Evolutionary conservation across 2,888 invertebrate species (phyloP).

Genomic region (Ophion ventricosus): DNA sequence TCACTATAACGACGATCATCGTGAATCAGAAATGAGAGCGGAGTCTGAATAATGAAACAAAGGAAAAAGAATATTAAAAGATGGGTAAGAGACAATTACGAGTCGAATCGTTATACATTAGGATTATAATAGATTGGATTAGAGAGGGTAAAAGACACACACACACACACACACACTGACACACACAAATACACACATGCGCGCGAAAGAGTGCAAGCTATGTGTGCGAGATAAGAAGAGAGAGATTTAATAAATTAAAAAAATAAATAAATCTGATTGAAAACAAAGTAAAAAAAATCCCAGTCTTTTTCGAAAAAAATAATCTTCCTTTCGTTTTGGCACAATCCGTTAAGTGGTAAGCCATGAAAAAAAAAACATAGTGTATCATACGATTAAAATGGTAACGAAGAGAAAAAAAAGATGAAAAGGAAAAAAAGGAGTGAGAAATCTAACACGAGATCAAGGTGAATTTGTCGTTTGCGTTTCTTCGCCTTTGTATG

Average conservation of each 20-base stretch:
- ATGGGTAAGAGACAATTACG: constrained; percentile 62
- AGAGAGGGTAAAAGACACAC: constrained; percentile 64
- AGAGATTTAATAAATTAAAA: constrained; percentile 47
- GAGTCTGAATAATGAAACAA: constrained; percentile 32
- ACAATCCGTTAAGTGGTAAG: constrained; percentile 66
- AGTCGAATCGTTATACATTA: constrained; percentile 61
- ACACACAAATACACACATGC: constrained; percentile 42
- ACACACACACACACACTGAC: constrained; percentile 45
- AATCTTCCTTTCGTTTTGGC: constrained; percentile 71
- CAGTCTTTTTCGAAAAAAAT: constrained; percentile 58
- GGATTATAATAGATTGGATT: constrained; percentile 64
- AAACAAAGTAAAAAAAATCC: constrained; percentile 38
- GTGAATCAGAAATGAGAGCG: constrained; percentile 33
- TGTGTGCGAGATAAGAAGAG: constrained; percentile 52
- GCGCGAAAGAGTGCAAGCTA: constrained; percentile 48
- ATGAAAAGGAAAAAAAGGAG: constrained; percentile 25
- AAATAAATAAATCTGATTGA: constrained; percentile 47
- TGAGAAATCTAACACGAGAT: constrained; percentile 29
- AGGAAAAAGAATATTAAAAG: constrained; percentile 26
- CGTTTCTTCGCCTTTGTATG: constrained; percentile 66
- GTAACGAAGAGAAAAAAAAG: constrained; percentile 44
- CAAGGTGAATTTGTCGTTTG: constrained; percentile 62
- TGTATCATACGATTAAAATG: constrained; percentile 69
- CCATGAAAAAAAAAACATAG: constrained; percentile 59
- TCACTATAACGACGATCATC: constrained; percentile 48